Percentiles rank a stretch among this genome's conserved stretches.
Evolutionary conservation across 2,888 invertebrate genomes (phyloP).

Genomic region (Pherbina coryleti): DNA sequence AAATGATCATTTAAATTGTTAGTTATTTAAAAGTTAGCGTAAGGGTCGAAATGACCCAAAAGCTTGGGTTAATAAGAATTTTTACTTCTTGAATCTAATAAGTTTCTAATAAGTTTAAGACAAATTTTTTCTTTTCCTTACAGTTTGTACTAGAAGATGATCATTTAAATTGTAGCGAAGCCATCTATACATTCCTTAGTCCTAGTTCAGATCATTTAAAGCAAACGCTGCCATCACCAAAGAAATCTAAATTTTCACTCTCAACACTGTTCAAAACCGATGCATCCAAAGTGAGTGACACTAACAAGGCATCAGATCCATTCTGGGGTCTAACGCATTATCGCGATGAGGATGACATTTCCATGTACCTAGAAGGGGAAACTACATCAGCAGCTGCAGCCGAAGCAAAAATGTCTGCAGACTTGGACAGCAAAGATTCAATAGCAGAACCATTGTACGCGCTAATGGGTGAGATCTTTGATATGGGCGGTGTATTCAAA

Average conservation of each 20-base stretch:
- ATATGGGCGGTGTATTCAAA: constrained; percentile 88
- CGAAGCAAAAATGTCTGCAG: constrained; percentile 67
- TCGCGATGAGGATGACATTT: constrained; percentile 84
- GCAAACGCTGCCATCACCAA: constrained; percentile 81
- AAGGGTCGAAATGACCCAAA: too few relatives aligned
- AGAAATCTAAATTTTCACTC: constrained; percentile 89
- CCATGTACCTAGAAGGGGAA: constrained; percentile 80
- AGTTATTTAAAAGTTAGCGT: too few relatives aligned
- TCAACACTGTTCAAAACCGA: constrained; percentile 89
- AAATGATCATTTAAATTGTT: too few relatives aligned
- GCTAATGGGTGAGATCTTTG: constrained; percentile 89
- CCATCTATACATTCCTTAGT: constrained; percentile 90
- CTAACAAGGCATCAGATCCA: constrained; percentile 70
- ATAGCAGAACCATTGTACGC: constrained; percentile 93
- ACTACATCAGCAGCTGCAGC: constrained; percentile 65
- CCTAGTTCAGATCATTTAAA: constrained; percentile 92
- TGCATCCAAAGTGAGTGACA: constrained; percentile 69
- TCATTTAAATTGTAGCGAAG: constrained; percentile 87
- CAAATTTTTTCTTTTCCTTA: constrained; percentile 17
- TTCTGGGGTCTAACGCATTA: constrained; percentile 71
- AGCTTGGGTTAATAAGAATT: not conserved
- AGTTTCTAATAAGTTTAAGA: not conserved
- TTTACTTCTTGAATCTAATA: not conserved
- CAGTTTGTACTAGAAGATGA: constrained; percentile 91
- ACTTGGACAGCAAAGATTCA: constrained; percentile 81